Conservation (phyloP, 2,888 invertebrate genomes). For the Ophion ventricosus region DNA sequence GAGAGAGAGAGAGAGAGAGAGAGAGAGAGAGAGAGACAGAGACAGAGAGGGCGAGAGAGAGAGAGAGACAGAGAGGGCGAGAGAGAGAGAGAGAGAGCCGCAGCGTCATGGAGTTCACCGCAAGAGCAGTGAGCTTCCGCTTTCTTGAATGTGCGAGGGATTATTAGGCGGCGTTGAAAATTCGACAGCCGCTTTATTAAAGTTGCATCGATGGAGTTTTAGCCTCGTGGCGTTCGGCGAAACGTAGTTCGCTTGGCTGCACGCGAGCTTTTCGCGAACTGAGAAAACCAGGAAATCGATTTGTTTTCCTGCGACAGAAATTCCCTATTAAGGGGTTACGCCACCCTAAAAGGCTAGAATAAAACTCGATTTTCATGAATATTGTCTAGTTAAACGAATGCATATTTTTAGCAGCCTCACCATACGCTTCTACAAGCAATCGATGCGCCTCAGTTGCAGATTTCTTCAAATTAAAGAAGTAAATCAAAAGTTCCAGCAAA, state of each 20-base stretch:
- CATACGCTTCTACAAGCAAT: no score
- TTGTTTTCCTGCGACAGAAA: conserved; percentile 34
- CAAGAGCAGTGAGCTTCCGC: conserved; percentile 57
- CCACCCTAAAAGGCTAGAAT: no score
- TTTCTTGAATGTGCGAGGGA: conserved; percentile 30
- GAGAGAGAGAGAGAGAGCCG: conserved; percentile 1
- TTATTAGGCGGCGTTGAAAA: conserved; percentile 58
- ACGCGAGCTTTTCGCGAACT: conserved; percentile 50
- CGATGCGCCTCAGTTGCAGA: no score
- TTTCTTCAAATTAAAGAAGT: no score
- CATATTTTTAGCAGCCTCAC: no score
- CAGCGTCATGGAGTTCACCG: conserved; percentile 52
- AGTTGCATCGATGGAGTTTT: conserved; percentile 60
- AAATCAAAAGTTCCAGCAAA: no score
- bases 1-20: conserved; percentile 1
- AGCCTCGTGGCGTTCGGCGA: conserved; percentile 18
- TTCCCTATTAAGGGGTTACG: no score
- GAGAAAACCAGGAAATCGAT: conserved; percentile 38
- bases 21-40: not conserved
- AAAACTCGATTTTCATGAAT: no score
- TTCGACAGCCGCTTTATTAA: conserved; percentile 62
- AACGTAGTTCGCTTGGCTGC: conserved; percentile 39
- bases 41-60: not conserved
- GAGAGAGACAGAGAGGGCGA: not conserved
- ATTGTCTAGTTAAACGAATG: no score